Evolutionary conservation across 2,113 vertebrate genomes (phyloP).

Genomic region (Orthonyx spaldingii): DNA sequence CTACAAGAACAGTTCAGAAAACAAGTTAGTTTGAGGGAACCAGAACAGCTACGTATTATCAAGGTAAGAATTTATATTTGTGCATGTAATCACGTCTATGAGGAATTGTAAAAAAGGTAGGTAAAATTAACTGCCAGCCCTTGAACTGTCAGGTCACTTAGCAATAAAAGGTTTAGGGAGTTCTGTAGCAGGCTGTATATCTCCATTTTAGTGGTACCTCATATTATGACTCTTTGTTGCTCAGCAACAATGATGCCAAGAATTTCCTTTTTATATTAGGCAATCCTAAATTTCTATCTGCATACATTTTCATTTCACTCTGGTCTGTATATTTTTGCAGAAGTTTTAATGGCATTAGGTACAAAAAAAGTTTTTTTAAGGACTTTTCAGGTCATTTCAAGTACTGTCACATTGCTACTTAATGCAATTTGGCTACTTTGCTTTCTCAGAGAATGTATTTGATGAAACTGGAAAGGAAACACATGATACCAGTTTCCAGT

Average conservation of each 20-base stretch:
- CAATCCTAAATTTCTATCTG: not conserved
- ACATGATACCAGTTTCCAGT: not conserved
- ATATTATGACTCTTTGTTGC: not conserved
- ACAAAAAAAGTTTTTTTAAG: not conserved
- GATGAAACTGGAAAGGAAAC: not conserved
- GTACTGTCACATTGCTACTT: not conserved
- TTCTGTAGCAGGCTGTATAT: not conserved
- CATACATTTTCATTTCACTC: not conserved
- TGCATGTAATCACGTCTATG: not conserved
- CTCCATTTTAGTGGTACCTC: not conserved
- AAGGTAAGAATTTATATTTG: not conserved
- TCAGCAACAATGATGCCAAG: not conserved
- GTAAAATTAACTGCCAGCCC: not conserved
- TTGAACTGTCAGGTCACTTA: not conserved
- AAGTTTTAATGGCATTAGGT: not conserved
- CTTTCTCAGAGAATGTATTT: not conserved
- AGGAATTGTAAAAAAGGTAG: not conserved
- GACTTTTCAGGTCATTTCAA: not conserved
- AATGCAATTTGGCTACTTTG: not conserved
- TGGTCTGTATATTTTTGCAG: not conserved
- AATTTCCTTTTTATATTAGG: not conserved
- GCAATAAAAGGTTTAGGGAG: not conserved
- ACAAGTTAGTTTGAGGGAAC: not conserved
- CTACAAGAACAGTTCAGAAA: constrained; percentile 30
- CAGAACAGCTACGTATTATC: not conserved